Evolutionary conservation across 2,888 invertebrate species (phyloP).

Genomic region (Macrophya alboannulata): DNA sequence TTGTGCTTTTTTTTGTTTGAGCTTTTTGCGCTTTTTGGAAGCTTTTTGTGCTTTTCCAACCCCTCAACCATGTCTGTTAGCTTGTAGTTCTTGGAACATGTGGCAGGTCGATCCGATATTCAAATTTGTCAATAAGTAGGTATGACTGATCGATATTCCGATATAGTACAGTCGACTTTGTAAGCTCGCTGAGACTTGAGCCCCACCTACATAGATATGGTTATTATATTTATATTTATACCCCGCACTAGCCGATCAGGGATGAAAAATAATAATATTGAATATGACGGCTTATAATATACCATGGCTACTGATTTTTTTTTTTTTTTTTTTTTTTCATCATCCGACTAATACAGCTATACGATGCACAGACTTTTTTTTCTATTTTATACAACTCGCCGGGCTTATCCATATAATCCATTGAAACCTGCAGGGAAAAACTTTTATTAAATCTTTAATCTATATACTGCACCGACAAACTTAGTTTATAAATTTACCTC

Average conservation of each 20-base stretch:
- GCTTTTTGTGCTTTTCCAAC: neutral
- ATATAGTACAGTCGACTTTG: neutral
- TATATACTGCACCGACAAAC: neutral
- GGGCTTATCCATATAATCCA: neutral
- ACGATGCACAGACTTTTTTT: neutral
- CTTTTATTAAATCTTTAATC: slow-evolving; percentile 32
- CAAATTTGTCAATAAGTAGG: slow-evolving; percentile 9
- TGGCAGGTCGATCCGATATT: neutral
- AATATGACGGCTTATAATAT: neutral
- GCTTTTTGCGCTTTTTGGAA: neutral
- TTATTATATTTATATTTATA: neutral
- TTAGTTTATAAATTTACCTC: slow-evolving; percentile 13
- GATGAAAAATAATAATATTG: neutral
- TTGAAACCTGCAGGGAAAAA: neutral
- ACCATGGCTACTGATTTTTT: neutral
- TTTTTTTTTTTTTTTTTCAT: neutral
- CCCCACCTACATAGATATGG: neutral
- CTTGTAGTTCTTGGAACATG: neutral
- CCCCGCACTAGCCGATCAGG: neutral
- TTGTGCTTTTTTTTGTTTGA: neutral
- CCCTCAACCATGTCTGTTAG: neutral
- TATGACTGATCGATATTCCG: slow-evolving; percentile 2
- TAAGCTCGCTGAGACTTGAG: neutral
- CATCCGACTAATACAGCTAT: neutral
- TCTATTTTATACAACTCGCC: neutral